Base-by-base conservation (phyloP, 2,797 vertebrate genomes). In the Cercopithecus diana region DNA sequence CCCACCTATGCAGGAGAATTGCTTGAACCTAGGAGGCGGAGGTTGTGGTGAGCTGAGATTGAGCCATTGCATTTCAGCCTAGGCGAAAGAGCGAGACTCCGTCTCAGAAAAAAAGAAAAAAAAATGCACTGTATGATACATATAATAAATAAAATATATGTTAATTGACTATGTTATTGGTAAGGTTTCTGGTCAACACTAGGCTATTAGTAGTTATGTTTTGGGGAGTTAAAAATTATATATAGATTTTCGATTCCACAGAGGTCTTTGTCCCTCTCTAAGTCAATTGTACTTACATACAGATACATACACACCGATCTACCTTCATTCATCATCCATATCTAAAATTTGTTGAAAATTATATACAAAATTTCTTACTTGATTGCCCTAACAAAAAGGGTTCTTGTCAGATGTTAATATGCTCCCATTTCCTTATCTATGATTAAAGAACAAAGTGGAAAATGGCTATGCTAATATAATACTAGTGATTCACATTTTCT, bases 401-500 rank as follows among this genome's bases (percentile, higher is more conserved):
- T 70, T 90, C n/a, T n/a, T 90, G 39, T 90, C 15, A 93, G 57
- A 93, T 79, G 24, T 15, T 77, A n/a, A 77, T 20, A 80, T 41
- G 45, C 43, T 80, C 41, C 67, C 20, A 75, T 88, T 79, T 94
- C 81, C 64, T 93, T 39, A 88, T 3, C 61, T 80, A 76, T 50
- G 39, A 93, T 55, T 57, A 95, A 95, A 58, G 64, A 10, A 93
- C 28, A 89, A 96, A 95, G 39, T 75, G 5, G 75, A 90, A 79
- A 90, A 24, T 84, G 30, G 70, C 64, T 57, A 93, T 57, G 11
- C 19, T 96, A 93, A 88, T 64, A 81, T 67, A 91, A 86, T 14
- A 9, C 19, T 22, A 79, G 26, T 13, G 48, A 36, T 92, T 76
- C 91, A 87, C 55, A 24, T 80, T 12, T 43, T 80, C 67, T 83